Evolutionary conservation across 2,797 vertebrate species (phyloP).

Genomic region (Sandelia bainsii): DNA sequence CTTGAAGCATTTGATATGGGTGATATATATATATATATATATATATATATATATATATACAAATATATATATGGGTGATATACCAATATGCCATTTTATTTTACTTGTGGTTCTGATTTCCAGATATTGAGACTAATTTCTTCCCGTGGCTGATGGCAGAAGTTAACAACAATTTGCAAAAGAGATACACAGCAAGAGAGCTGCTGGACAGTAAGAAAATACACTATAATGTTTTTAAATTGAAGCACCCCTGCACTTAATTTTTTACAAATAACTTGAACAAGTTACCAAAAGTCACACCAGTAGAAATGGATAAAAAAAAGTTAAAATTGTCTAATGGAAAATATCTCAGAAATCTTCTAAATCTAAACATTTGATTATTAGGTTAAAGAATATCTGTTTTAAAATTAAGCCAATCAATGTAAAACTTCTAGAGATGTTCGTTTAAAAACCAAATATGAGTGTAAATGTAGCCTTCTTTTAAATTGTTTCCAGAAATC

Average conservation of each 20-base stretch:
- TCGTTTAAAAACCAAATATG: neutral
- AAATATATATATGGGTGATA: too few relatives aligned
- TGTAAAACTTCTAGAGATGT: neutral
- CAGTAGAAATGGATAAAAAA: neutral
- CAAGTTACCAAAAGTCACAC: neutral
- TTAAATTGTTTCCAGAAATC: neutral
- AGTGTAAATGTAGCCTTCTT: neutral
- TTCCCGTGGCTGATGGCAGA: conserved; percentile 90
- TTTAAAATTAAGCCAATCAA: neutral
- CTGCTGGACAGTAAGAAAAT: conserved; percentile 88
- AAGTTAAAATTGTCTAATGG: neutral
- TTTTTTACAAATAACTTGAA: neutral
- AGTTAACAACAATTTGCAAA: conserved; percentile 84
- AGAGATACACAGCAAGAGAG: conserved; percentile 80
- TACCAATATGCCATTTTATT: too few relatives aligned
- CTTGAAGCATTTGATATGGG: neutral
- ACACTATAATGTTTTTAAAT: neutral
- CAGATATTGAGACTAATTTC: conserved; percentile 92
- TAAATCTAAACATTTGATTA: neutral
- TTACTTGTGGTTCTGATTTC: conserved; percentile 46
- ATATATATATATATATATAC: too few relatives aligned
- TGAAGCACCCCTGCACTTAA: neutral
- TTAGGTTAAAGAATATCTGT: neutral
- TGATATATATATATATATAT: neutral
- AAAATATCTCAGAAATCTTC: neutral